Evolutionary conservation across 2,113 vertebrate species (phyloP).

Genomic region (Beaufortia kweichowensis): DNA sequence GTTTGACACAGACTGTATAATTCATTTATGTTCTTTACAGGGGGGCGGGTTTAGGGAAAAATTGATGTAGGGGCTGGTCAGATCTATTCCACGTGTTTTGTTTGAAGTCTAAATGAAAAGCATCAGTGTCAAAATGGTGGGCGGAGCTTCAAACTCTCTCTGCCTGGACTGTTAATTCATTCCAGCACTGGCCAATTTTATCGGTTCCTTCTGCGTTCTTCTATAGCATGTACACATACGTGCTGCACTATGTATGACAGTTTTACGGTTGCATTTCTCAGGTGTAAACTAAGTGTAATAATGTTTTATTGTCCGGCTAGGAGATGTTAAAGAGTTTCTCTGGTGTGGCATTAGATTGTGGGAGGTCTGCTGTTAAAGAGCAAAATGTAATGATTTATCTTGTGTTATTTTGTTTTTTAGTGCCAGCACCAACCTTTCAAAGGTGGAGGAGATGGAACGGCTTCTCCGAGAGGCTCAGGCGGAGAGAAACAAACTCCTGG

Average conservation of each 20-base stretch:
- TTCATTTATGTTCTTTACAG: not conserved
- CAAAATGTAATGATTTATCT: not conserved
- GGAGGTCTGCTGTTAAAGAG: not conserved
- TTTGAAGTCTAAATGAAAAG: constrained; percentile 55
- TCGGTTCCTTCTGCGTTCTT: constrained; percentile 52
- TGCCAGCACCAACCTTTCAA: constrained; percentile 90
- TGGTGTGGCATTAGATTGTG: not conserved
- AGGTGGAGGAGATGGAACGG: constrained; percentile 96
- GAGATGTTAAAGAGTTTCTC: not conserved
- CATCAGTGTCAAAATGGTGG: constrained; percentile 21
- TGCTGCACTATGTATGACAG: constrained; percentile 1
- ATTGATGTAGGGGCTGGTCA: constrained; percentile 3
- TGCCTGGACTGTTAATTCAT: constrained; percentile 40
- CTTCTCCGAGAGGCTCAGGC: constrained; percentile 89
- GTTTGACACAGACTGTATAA: not conserved
- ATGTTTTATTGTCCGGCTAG: not conserved
- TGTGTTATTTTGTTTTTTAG: constrained; percentile 63
- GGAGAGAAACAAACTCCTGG: constrained; percentile 86
- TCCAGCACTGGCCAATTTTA: constrained; percentile 37
- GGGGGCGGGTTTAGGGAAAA: not conserved
- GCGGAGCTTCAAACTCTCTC: not conserved
- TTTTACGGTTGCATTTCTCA: constrained; percentile 34
- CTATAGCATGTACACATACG: constrained; percentile 9
- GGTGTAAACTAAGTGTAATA: not conserved
- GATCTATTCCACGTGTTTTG: constrained; percentile 51